These are phyloP conservation scores for Paedocypris sp. DNA, from an alignment of 2,113 vertebrate species.

Conservation along the genomic window DNA sequence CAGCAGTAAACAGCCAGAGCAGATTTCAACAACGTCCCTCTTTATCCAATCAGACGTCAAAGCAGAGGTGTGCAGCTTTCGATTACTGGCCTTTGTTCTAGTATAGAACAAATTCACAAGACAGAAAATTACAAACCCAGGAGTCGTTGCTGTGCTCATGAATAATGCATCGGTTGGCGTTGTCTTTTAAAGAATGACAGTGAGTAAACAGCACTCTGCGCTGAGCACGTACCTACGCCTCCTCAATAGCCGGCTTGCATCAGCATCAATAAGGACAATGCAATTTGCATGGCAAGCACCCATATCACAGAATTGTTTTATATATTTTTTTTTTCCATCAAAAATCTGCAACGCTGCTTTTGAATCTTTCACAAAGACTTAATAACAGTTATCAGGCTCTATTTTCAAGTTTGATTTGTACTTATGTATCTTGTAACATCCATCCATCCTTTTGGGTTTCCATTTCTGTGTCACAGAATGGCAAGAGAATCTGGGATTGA, in stretches of 20 bases:
- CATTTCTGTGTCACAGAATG: too few species aligned
- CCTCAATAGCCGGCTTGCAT: not conserved
- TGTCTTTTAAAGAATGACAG: not conserved
- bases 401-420: too few species aligned
- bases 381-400: too few species aligned
- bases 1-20: constrained; percentile 16
- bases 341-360: too few species aligned
- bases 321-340: not conserved
- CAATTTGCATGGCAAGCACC: not conserved
- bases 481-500: too few species aligned
- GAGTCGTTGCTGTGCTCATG: not conserved
- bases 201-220: constrained; percentile 15
- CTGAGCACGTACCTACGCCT: constrained; percentile 1
- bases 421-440: too few species aligned
- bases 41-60: constrained; percentile 10
- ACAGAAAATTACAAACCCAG: constrained; percentile 1
- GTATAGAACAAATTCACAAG: constrained; percentile 1
- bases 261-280: constrained; percentile 5
- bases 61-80: constrained; percentile 24
- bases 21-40: not conserved
- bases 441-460: too few species aligned
- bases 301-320: not conserved
- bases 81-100: constrained; percentile 19
- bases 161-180: not conserved
- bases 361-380: too few species aligned